Evolutionary conservation across 2,797 vertebrate genomes (phyloP).

Genomic region (Takifugu ocellatus): DNA sequence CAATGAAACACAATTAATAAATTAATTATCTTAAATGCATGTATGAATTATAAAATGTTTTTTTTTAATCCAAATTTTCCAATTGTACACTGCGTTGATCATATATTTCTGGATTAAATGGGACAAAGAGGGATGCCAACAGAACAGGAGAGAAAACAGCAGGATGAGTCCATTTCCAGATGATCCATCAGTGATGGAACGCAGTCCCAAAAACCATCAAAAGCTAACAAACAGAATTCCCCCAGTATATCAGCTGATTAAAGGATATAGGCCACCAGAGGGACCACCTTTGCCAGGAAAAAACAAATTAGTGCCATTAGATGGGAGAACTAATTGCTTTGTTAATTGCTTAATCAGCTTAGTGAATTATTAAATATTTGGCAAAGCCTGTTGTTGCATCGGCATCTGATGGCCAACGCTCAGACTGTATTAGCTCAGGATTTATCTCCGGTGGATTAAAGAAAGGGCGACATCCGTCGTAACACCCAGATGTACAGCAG

Average conservation of each 20-base stretch:
- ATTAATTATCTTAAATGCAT: not conserved
- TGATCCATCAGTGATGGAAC: constrained; percentile 60
- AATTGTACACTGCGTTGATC: constrained; percentile 74
- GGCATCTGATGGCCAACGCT: constrained; percentile 64
- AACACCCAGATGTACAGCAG: constrained; percentile 60
- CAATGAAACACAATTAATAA: too few relatives aligned
- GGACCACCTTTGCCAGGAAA: constrained; percentile 72
- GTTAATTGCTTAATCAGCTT: constrained; percentile 76
- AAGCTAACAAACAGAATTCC: constrained; percentile 41
- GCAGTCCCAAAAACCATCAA: constrained; percentile 35
- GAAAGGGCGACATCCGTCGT: constrained; percentile 53
- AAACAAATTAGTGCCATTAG: constrained; percentile 76
- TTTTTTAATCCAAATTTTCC: constrained; percentile 68
- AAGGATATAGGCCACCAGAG: constrained; percentile 56
- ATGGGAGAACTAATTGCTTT: constrained; percentile 76
- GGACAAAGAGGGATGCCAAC: constrained; percentile 33
- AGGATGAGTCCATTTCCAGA: constrained; percentile 47
- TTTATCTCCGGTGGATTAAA: constrained; percentile 72
- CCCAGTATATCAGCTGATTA: constrained; percentile 68
- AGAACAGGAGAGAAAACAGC: constrained; percentile 38
- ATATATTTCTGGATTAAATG: constrained; percentile 73
- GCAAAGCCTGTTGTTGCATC: constrained; percentile 67
- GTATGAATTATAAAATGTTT: constrained; percentile 72
- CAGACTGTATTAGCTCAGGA: constrained; percentile 71
- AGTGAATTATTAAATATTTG: constrained; percentile 74